Evolutionary conservation across 2,888 invertebrate genomes (phyloP), one percentile per base, ranked within the genome.

Genomic region (Cryptus viduatorius): DNA sequence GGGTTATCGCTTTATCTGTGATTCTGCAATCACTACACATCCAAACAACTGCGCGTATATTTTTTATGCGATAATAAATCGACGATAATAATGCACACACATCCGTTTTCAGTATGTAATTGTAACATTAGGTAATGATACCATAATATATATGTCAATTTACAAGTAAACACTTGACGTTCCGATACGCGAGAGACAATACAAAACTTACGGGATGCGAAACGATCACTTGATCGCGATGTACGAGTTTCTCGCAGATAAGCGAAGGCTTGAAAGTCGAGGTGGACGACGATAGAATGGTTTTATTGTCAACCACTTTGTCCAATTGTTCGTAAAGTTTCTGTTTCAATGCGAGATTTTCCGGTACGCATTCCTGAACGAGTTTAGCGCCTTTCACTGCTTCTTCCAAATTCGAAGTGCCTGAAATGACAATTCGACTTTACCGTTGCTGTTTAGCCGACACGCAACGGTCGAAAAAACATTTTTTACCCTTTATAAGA

Each of bases 321-420:
- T 99, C 99, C 64, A 99, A 94, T 83, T 97, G 95, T 79, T 94
- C 94, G 93, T 97, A 98, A 7, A 99, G 95, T 90, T 96, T 96
- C 85, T 95, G 95, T 92, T 99, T 99, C 89, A 98, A 93, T 0
- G 97, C 97, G 37, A 99, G 93, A 87, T 96, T 96, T 94, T 99
- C 99, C 1, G 98, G 98, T 0, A 99, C 97, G 93, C 98, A 98
- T 95, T 99, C 99, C 94, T 99, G 98, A 48, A 98, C 95, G 86
- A 98, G 96, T 72, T 97, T 94, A 0, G 98, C 97, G 82, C 95
- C 96, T 90, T 96, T 96, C 0, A 97, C 96, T 44, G 97, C 95
- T 24, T 96, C 96, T 50, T 95, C 95, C 73, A 99, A 93, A 88
- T 95, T 96, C 0, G 95, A 95, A 0, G 96, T 95, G 7, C 96